phyloP scores from a whole-genome alignment of 2,888 invertebrate species.

The Tachystola acroxantha region DNA sequence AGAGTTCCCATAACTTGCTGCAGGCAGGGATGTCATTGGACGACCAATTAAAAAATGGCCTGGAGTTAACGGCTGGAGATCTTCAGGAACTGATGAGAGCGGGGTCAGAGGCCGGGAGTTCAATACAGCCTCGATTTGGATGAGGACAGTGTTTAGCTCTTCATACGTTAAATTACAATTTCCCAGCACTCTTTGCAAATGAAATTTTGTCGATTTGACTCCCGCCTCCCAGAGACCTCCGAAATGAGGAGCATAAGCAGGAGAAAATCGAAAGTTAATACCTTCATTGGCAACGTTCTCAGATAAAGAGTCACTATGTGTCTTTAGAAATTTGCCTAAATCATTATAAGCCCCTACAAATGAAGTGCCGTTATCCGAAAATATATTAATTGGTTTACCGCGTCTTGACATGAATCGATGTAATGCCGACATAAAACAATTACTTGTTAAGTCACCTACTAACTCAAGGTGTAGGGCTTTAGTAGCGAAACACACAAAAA shows the following conservation, averaged over 20 bases:
- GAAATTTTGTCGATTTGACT: constrained; percentile 12
- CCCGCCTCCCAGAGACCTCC: constrained; percentile 14
- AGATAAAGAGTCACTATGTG: constrained; percentile 12
- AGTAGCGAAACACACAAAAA: constrained; percentile 16
- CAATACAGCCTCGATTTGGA: constrained; percentile 15
- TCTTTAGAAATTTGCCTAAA: too few species aligned
- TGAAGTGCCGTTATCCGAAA: constrained; percentile 14
- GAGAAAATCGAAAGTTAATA: too few species aligned
- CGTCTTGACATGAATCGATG: constrained; percentile 12
- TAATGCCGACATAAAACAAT: constrained; percentile 10
- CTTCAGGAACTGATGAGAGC: constrained; percentile 11
- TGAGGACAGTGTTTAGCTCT: constrained; percentile 11
- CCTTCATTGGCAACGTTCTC: constrained; percentile 2
- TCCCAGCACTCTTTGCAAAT: constrained; percentile 14
- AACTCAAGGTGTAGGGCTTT: constrained; percentile 16
- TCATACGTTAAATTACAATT: constrained; percentile 16
- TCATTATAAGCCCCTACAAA: too few species aligned
- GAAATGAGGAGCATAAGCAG: constrained; percentile 15
- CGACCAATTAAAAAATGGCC: constrained; percentile 16
- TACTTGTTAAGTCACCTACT: constrained; percentile 14
- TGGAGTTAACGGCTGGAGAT: constrained; percentile 12
- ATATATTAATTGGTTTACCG: constrained; percentile 14
- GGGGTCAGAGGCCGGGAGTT: constrained; percentile 16
- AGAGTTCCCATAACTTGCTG: not conserved
- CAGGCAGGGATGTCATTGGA: constrained; percentile 9